Evolutionary conservation across 2,113 vertebrate genomes (phyloP), one percentile per base, ranked within the genome.

Genomic region (Eurypyga helias): DNA sequence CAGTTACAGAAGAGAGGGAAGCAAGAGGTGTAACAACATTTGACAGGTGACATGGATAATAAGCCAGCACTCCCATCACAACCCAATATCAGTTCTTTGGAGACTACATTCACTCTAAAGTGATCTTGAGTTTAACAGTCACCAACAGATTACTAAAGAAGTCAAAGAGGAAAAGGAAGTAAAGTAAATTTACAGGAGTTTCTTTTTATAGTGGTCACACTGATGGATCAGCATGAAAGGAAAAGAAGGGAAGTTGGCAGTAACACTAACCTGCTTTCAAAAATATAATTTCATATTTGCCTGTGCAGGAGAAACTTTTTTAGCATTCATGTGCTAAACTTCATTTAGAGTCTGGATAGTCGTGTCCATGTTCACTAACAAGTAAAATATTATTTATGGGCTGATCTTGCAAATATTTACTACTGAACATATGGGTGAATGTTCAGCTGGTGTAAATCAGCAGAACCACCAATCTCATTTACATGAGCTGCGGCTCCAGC

Each of bases 331-430:
- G 77, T 82, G 69, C 69, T 93, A 92, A 93, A 83, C 77, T 94
- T 94, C 83, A 83, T 95, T 97, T 96, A 76, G 80, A 96, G 67
- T 83, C 90, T 93, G 71, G 82, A 92, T 69, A n/a, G 60, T 87
- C 3, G 19, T 90, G 91, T 87, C 94, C 95, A 57, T 38, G 92
- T 89, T 95, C 77, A 61, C 72, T 97, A 93, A 90, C 96, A 97
- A 96, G 93, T 93, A 97, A 94, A 96, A 84, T 89, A 77, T 92
- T 96, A 96, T 97, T 97, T 97, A 96, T 93, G 85, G 83, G 89
- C 49, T 84, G 75, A 94, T 88, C 87, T 90, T 9, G 7, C 93
- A 97, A 96, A 96, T 95, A 94, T 96, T 96, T 95, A 96, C 89
- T 93, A 90, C 90, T 48, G 92, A 96, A 93, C 95, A 94, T 96